These are phyloP conservation scores for Arge pagana DNA, from an alignment of 2,888 invertebrate genomes.

Conservation along the genomic window DNA sequence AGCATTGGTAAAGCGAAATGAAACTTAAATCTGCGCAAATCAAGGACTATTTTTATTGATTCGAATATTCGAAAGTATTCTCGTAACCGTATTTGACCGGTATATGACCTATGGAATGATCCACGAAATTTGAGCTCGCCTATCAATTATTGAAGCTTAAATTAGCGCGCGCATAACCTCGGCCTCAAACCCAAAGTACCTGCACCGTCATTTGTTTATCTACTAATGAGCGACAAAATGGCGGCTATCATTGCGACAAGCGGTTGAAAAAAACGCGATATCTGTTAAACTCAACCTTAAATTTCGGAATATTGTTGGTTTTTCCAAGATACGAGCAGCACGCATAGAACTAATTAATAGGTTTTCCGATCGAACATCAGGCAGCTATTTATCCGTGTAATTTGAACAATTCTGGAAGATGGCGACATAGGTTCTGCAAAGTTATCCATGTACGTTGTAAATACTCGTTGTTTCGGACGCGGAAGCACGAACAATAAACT, in stretches of 20 bases:
- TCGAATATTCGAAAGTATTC: constrained; percentile 39
- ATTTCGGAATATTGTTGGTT: too few relatives aligned
- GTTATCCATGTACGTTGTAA: constrained; percentile 2
- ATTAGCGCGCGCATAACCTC: constrained; percentile 37
- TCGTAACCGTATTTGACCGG: background rate
- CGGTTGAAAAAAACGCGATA: background rate
- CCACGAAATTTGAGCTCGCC: constrained; percentile 3
- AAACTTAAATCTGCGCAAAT: background rate
- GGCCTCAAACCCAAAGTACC: constrained; percentile 43
- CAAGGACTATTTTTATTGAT: constrained; percentile 14
- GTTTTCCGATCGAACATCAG: background rate
- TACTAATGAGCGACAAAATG: constrained; percentile 50
- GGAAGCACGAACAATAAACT: too few relatives aligned
- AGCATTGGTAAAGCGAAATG: background rate
- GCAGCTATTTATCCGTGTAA: constrained; percentile 1
- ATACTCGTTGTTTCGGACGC: too few relatives aligned
- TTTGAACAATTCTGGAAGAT: constrained; percentile 14
- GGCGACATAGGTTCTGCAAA: constrained; percentile 11
- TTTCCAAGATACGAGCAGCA: too few relatives aligned
- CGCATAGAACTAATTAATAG: too few relatives aligned
- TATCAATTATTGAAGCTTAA: constrained; percentile 18
- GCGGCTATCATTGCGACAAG: constrained; percentile 29
- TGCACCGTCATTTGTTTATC: constrained; percentile 48
- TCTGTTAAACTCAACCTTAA: background rate
- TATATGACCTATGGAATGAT: background rate